Base-by-base conservation (phyloP, 2,113 vertebrate species). In the Boleophthalmus pectinirostris region DNA sequence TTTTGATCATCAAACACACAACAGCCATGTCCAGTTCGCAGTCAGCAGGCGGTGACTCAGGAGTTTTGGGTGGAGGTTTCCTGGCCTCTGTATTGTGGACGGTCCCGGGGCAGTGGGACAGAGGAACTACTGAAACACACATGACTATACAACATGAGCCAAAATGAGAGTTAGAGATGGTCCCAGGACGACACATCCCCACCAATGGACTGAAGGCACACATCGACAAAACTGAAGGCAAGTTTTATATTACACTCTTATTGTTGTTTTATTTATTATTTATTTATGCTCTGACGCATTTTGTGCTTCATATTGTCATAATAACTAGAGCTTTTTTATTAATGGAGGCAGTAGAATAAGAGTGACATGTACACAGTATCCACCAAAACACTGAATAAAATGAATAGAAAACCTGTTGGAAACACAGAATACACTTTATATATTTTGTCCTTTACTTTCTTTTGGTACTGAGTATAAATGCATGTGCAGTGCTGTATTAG, bases 61-160 rank as follows among this genome's bases (percentile, higher is more conserved):
- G 74, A 83, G 68, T 73, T 71, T n/a, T 58, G 81, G 85, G 85
- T 77, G 80, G 82, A 78, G 81, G 82, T 72, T 88, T 88, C 81
- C 86, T 79, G 82, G 73, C 74, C 73, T 35, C 61, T 74, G 11
- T 64, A 14, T 12, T 46, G 61, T 24, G 29, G 76, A 75, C 75
- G 67, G 66, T 72, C 68, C 67, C 64, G 16, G 61, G 68, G 74
- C 15, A 65, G 68, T 61, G 66, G 47, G 66, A 66, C 20, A 6
- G 43, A 43, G n/a, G 74, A 35, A 12, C 2, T 45, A 68, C 56
- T 10, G 60, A 0, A 23, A 38, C n/a, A 25, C 18, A 8, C 10
- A 11, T n/a, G 7, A 9, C 20, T 3, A 8, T 2, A 29, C 58
- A 47, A 38, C 8, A 45, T 0, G 65, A 73, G 61, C 69, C 58